A percentile compares a stretch with the other conserved stretches of the same genome.
Conservation (phyloP, 2,113 vertebrate species). For the Saccopteryx leptura region DNA sequence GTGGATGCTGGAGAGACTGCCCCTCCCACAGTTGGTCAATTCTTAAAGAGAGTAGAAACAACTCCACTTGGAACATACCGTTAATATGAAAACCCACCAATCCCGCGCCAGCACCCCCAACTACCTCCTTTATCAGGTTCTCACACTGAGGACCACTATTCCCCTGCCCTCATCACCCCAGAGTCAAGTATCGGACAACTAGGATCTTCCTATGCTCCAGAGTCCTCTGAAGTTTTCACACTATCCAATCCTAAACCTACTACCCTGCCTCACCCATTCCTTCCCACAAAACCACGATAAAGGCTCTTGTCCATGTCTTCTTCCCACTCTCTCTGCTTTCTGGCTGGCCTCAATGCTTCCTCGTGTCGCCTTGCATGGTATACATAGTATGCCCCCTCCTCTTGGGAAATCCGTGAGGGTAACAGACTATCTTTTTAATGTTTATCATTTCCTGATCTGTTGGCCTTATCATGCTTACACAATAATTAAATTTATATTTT, state of each 20-base stretch:
- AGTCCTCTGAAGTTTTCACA: neutral
- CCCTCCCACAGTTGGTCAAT: neutral
- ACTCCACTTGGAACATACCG: rapidly evolving
- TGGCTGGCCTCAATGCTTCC: rapidly evolving
- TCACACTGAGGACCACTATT: neutral
- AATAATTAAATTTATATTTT: neutral
- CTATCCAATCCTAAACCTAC: neutral
- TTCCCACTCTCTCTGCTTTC: neutral
- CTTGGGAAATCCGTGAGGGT: neutral
- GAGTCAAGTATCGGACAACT: neutral
- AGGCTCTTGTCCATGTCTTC: neutral
- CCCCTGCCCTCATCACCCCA: rapidly evolving
- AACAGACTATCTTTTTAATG: neutral
- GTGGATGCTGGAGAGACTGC: neutral
- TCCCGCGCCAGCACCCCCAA: neutral
- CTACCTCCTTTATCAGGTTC: rapidly evolving
- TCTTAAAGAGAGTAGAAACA: neutral
- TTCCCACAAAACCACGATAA: neutral
- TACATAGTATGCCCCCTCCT: rapidly evolving
- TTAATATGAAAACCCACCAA: neutral
- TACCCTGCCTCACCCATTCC: neutral
- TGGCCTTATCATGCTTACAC: neutral
- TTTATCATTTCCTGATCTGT: neutral
- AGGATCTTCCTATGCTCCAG: rapidly evolving
- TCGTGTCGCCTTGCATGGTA: rapidly evolving